Percentiles rank a stretch among this genome's conserved stretches.
phyloP scores from a whole-genome alignment of 2,797 vertebrate genomes.

The Manis javanica region DNA sequence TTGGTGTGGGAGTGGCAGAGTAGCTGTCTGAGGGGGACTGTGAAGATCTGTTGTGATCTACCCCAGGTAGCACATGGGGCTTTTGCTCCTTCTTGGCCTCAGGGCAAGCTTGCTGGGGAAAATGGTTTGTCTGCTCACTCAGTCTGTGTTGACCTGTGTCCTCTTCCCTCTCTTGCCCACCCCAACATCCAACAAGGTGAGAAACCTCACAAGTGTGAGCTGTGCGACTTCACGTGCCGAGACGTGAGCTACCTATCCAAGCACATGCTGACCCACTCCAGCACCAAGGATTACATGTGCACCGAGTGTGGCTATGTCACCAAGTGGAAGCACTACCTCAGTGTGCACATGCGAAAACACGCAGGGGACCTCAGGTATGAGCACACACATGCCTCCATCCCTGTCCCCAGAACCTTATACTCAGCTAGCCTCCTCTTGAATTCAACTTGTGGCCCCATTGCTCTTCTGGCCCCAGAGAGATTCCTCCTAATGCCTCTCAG shows the following conservation, averaged over 20 bases:
- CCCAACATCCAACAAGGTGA: constrained; percentile 88
- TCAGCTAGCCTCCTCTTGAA: neutral
- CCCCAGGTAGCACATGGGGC: neutral
- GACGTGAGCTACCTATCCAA: constrained; percentile 98
- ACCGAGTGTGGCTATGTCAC: constrained; percentile 98
- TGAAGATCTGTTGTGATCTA: neutral
- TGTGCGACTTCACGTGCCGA: constrained; percentile 96
- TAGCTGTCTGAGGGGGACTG: neutral
- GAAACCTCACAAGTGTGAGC: constrained; percentile 96
- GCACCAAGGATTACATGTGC: constrained; percentile 97
- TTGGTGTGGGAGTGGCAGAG: neutral
- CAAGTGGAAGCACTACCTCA: constrained; percentile 99
- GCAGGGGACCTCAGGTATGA: constrained; percentile 95
- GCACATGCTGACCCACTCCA: constrained; percentile 97
- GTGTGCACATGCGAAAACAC: constrained; percentile 98
- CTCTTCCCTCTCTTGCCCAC: neutral
- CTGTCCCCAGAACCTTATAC: neutral
- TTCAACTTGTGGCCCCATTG: neutral
- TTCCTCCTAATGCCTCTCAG: neutral
- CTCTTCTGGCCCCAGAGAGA: neutral
- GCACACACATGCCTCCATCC: accelerated
- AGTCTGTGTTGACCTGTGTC: neutral
- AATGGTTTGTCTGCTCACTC: neutral
- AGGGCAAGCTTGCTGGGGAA: neutral
- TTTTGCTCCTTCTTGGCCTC: neutral